phyloP scores from a whole-genome alignment of 1,140 invertebrate genomes.

The Drosophila simulans region DNA sequence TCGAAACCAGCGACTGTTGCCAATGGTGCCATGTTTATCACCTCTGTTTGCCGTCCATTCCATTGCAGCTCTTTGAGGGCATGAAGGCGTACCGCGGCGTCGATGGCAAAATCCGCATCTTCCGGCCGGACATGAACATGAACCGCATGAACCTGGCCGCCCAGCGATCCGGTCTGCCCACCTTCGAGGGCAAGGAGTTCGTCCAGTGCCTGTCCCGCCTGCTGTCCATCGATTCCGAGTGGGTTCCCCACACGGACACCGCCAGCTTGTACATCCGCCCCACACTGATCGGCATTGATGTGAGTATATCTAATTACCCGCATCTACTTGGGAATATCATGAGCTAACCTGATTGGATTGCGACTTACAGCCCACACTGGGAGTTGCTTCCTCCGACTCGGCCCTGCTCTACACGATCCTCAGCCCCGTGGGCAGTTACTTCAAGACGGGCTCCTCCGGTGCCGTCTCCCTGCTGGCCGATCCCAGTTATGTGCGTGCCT shows the following conservation, averaged over 20 bases:
- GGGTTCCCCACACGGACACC: conserved; percentile 96
- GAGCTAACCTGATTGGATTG: neutral
- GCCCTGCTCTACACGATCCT: conserved; percentile 96
- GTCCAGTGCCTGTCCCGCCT: conserved; percentile 94
- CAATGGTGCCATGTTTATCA: conserved; percentile 25
- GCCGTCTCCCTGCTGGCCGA: conserved; percentile 89
- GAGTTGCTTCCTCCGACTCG: conserved; percentile 92
- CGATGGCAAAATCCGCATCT: conserved; percentile 96
- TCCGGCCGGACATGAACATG: conserved; percentile 98
- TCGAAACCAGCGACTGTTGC: conserved; percentile 18
- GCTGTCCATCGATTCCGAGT: conserved; percentile 97
- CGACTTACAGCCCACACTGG: conserved; percentile 91
- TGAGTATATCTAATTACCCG: conserved; percentile 88
- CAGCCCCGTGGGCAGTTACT: conserved; percentile 97
- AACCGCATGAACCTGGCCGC: conserved; percentile 95
- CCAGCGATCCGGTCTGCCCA: conserved; percentile 92
- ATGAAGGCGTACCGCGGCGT: conserved; percentile 98
- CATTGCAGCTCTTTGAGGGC: conserved; percentile 97
- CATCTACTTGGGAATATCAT: too few relatives aligned
- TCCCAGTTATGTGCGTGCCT: conserved; percentile 89
- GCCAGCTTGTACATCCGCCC: conserved; percentile 98
- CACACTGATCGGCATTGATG: conserved; percentile 98
- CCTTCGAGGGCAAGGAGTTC: conserved; percentile 95
- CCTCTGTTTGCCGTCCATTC: neutral
- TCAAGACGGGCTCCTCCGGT: conserved; percentile 87